Base-by-base conservation (phyloP, 1,140 invertebrate species). In the Hermetia illucens region DNA sequence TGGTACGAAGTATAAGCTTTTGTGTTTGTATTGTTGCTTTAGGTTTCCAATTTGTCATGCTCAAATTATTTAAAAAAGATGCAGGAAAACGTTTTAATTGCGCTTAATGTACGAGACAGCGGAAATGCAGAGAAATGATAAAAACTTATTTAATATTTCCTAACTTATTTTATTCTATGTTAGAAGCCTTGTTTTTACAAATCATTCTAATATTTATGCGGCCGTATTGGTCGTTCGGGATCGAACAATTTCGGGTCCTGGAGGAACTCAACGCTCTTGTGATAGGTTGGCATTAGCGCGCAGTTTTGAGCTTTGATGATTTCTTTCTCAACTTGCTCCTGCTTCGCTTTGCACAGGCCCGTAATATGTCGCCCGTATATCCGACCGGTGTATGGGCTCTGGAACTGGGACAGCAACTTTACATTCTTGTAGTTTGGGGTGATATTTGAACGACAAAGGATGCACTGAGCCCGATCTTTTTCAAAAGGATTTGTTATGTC, bases 301-400 rank as follows among this genome's bases (percentile, higher is more conserved):
- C 74, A 71, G 50, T 60, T 63, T 52, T 78, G 77, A 12, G 86
- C 77, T 51, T 80, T 83, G 1, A 43, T 43, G 29, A 90, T 81
- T 61, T 84, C 81, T 2, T 47, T 50, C 54, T 81, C 74, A 0
- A 92, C 68, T 42, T 62, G 53, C 31, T 69, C 59, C 46, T 93
- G 85, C 50, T 88, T 82, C 4, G 56, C 46, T 54, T 74, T 71
- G 54, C 89, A 93, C 3, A 91, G 62, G 4, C 86, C 86, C 21
- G 93, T 98, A 37, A 97, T 87, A 49, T 96, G 83, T 44, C 79
- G 70, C 1, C 84, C 84, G 63, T 96, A 97, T 39, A 94, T 74
- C 46, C 74, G 70, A 8, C 93, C 92, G 9, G 92, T 96, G 49
- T 82, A 89, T 1, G 84, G 77, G 30, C 91, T 96, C 53, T 95